These are phyloP conservation scores for Caenorhabditis sp. DNA, from an alignment of 2,888 invertebrate genomes.

Conservation along the genomic window DNA sequence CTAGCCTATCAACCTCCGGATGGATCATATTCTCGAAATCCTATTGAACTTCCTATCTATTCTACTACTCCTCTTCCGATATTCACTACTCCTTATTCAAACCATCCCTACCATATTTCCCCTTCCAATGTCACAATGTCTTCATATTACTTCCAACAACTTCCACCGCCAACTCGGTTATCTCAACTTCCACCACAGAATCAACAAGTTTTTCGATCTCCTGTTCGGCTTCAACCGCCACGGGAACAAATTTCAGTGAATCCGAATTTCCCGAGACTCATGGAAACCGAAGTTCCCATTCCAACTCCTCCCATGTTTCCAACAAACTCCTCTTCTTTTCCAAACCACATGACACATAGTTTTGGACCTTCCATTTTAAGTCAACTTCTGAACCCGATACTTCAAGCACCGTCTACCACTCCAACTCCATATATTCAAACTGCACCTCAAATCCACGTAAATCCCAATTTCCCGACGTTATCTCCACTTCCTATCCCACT, in stretches of 20 bases:
- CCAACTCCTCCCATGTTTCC: conserved; percentile 34
- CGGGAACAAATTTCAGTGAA: conserved; percentile 21
- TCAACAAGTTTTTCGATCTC: conserved; percentile 24
- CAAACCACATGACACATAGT: conserved; percentile 41
- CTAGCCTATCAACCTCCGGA: background rate
- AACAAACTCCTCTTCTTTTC: conserved; percentile 46
- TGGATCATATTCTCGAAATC: conserved; percentile 7
- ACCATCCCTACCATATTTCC: background rate
- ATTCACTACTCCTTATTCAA: conserved; percentile 16
- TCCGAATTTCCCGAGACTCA: conserved; percentile 54
- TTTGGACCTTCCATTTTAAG: conserved; percentile 39
- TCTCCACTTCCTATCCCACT: background rate
- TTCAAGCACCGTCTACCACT: conserved; percentile 20
- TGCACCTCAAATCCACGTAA: conserved; percentile 2
- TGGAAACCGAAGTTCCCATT: conserved; percentile 43
- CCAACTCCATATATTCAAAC: conserved; percentile 17
- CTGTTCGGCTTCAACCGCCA: background rate
- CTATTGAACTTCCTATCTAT: background rate
- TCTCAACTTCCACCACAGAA: conserved; percentile 32
- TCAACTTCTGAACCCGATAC: conserved; percentile 40
- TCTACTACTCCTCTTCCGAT: conserved; percentile 17
- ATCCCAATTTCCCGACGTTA: conserved; percentile 14
- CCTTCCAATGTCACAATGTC: conserved; percentile 10
- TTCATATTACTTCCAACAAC: conserved; percentile 33
- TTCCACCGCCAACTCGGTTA: conserved; percentile 31